Percentiles rank a stretch among this genome's conserved stretches.
These are phyloP conservation scores for Danaus plexippus DNA, from an alignment of 1,140 invertebrate species.

Conservation along the genomic window DNA sequence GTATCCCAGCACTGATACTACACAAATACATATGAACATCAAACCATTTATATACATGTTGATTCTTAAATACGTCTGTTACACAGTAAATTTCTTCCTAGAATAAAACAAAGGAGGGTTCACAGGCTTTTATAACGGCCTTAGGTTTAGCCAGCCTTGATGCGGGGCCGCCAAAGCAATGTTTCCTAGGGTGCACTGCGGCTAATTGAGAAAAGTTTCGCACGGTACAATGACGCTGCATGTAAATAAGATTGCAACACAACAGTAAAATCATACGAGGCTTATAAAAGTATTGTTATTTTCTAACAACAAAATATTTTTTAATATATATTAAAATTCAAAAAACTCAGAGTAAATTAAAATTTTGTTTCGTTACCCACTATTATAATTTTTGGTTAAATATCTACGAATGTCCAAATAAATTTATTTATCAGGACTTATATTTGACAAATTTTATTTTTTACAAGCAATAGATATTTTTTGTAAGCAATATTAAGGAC, in stretches of 20 bases:
- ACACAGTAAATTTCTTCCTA: constrained; percentile 30
- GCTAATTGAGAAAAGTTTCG: constrained; percentile 65
- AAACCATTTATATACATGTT: constrained; percentile 13
- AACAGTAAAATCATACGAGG: constrained; percentile 29
- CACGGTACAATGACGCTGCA: constrained; percentile 45
- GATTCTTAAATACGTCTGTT: constrained; percentile 24
- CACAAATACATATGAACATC: constrained; percentile 30
- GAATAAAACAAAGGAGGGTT: constrained; percentile 53
- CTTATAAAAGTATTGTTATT: constrained; percentile 11
- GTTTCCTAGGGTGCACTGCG: constrained; percentile 39
- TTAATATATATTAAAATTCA: too few relatives aligned
- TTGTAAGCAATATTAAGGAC: too few relatives aligned
- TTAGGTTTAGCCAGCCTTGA: constrained; percentile 54
- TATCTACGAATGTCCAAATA: too few relatives aligned
- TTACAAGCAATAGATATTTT: too few relatives aligned
- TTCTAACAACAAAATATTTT: not conserved
- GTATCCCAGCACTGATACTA: constrained; percentile 29
- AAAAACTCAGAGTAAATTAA: too few relatives aligned
- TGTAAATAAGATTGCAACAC: constrained; percentile 42
- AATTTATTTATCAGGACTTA: too few relatives aligned
- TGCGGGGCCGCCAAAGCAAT: constrained; percentile 44
- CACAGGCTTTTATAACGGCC: constrained; percentile 61
- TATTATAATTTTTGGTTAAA: too few relatives aligned
- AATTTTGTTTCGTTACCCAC: too few relatives aligned
- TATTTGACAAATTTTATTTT: too few relatives aligned